phyloP scores from a whole-genome alignment of 2,888 invertebrate species.

The Ormyrus rosae region DNA sequence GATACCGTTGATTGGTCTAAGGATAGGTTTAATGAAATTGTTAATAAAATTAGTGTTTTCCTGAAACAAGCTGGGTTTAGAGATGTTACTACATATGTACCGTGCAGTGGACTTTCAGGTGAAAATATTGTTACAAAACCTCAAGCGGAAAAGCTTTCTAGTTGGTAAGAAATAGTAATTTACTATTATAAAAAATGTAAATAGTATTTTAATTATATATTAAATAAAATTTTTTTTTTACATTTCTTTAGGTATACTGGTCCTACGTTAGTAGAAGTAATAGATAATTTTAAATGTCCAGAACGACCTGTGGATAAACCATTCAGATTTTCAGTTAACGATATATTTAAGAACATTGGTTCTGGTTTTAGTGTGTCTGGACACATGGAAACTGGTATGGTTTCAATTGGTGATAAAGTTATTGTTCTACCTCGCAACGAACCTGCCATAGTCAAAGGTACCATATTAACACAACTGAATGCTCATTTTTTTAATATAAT shows the following conservation, averaged over 20 bases:
- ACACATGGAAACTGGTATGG: conserved; percentile 92
- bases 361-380: conserved; percentile 95
- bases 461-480: not conserved
- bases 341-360: conserved; percentile 95
- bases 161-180: conserved; percentile 77
- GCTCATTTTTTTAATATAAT: not conserved
- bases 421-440: conserved; percentile 91
- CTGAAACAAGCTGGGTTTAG: conserved; percentile 95
- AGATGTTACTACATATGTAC: conserved; percentile 93
- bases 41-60: conserved; percentile 86
- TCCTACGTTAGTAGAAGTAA: conserved; percentile 88
- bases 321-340: conserved; percentile 93
- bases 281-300: conserved; percentile 91
- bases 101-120: conserved; percentile 97
- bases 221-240: not conserved
- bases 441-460: conserved; percentile 87
- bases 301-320: conserved; percentile 92
- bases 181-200: conserved; percentile 23
- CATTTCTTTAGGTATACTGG: conserved; percentile 84
- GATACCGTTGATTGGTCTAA: conserved; percentile 97
- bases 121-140: conserved; percentile 89
- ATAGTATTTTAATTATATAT: not conserved
- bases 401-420: conserved; percentile 91
- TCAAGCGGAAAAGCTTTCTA: conserved; percentile 80
- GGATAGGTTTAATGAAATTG: conserved; percentile 93